Percentiles rank a stretch among this genome's conserved stretches.
Conservation (phyloP, 2,888 invertebrate genomes). For the Ptilodon capucinus region DNA sequence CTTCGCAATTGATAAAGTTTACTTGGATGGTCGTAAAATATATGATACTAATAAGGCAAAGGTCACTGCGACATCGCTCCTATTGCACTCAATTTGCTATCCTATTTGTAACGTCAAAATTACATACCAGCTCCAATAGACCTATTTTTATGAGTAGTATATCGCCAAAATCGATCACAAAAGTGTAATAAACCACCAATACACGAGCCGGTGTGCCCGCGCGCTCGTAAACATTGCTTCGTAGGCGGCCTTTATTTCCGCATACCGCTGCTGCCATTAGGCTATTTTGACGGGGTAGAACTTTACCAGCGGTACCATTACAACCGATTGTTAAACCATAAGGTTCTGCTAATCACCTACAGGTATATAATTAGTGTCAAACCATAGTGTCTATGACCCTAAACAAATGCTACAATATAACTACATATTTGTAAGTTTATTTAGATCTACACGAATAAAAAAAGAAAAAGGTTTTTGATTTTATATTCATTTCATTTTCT, state of each 20-base stretch:
- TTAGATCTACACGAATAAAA: no score
- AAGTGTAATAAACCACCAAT: neutral
- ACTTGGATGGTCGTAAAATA: no score
- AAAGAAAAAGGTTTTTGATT: no score
- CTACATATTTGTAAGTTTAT: no score
- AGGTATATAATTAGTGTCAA: no score
- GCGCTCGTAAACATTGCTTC: neutral
- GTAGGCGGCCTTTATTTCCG: constrained; percentile 22
- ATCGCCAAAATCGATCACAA: neutral
- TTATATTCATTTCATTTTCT: no score
- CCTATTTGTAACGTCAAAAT: neutral
- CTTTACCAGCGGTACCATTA: constrained; percentile 11
- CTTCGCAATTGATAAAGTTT: no score
- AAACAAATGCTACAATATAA: no score
- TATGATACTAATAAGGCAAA: no score
- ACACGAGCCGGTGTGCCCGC: neutral
- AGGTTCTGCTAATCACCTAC: neutral
- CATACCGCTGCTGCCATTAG: constrained; percentile 27
- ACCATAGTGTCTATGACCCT: no score
- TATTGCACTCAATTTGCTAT: neutral
- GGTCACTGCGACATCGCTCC: no score
- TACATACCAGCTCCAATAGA: neutral
- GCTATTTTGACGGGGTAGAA: constrained; percentile 24
- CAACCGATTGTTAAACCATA: constrained; percentile 2
- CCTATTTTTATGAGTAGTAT: neutral